phyloP scores from a whole-genome alignment of 2,888 invertebrate genomes.

The Ophioninae sp. region DNA sequence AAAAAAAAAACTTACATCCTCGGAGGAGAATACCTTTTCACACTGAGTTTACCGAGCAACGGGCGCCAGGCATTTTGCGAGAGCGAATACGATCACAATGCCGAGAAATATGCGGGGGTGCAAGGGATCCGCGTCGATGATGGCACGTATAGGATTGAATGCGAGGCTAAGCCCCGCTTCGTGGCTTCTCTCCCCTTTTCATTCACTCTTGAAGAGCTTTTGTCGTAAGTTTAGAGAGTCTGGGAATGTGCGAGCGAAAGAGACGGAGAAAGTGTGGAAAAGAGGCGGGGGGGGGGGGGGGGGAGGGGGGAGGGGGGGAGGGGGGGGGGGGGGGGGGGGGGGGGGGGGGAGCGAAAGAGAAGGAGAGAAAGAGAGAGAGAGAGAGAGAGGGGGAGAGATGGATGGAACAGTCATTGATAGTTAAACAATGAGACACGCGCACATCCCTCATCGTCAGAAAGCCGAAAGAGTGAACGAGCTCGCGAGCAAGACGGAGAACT shows the following conservation, averaged over 20 bases:
- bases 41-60: not conserved
- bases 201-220: slow-evolving; percentile 52
- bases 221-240: slow-evolving; percentile 52
- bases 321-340: not conserved
- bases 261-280: not conserved
- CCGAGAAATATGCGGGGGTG: slow-evolving; percentile 32
- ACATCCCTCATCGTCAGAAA: slow-evolving; percentile 13
- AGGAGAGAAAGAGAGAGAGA: slow-evolving; percentile 1
- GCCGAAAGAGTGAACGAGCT: slow-evolving; percentile 1
- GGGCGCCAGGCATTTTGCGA: slow-evolving; percentile 16
- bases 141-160: slow-evolving; percentile 21
- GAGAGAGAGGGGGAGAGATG: not conserved
- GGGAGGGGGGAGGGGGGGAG: not conserved
- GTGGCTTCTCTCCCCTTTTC: slow-evolving; percentile 44
- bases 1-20: slow-evolving; percentile 7
- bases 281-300: not conserved
- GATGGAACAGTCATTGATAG: slow-evolving; percentile 30
- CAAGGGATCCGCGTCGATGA: slow-evolving; percentile 17
- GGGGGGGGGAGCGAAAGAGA: not conserved
- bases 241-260: not conserved
- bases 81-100: slow-evolving; percentile 20
- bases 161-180: slow-evolving; percentile 30
- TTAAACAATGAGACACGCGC: slow-evolving; percentile 51
- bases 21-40: not conserved
- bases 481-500: slow-evolving; percentile 1